Conservation (phyloP, 2,113 vertebrate species). For the Psammodynastes pulverulentus region DNA sequence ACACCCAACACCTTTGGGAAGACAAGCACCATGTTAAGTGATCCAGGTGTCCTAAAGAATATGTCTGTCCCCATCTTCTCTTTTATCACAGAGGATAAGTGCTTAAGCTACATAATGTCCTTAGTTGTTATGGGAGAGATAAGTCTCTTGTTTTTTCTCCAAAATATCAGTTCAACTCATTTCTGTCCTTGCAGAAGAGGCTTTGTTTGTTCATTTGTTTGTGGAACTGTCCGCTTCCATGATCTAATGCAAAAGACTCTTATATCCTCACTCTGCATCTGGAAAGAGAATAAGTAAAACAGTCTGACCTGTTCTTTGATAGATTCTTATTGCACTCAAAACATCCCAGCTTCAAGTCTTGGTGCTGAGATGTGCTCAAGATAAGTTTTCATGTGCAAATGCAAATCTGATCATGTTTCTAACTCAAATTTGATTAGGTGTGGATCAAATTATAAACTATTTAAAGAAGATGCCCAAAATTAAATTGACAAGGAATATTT, state of each 20-base stretch:
- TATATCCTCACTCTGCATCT: not conserved
- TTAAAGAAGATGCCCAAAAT: not conserved
- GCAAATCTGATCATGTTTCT: not conserved
- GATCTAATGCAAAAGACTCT: not conserved
- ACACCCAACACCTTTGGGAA: not conserved
- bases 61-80: not conserved
- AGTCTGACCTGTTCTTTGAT: not conserved
- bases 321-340: not conserved
- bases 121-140: not conserved
- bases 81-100: not conserved
- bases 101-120: not conserved
- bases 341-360: not conserved
- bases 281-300: not conserved
- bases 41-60: not conserved
- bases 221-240: not conserved
- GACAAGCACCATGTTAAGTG: not conserved
- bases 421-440: not conserved
- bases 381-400: not conserved
- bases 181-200: not conserved
- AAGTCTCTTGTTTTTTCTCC: not conserved
- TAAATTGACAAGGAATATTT: not conserved
- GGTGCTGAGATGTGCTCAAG: not conserved
- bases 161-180: not conserved
- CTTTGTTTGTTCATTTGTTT: not conserved
- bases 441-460: not conserved